Evolutionary conservation across 2,888 invertebrate species (phyloP), one percentile per base, ranked within the genome.

Genomic region (Spodoptera littoralis): DNA sequence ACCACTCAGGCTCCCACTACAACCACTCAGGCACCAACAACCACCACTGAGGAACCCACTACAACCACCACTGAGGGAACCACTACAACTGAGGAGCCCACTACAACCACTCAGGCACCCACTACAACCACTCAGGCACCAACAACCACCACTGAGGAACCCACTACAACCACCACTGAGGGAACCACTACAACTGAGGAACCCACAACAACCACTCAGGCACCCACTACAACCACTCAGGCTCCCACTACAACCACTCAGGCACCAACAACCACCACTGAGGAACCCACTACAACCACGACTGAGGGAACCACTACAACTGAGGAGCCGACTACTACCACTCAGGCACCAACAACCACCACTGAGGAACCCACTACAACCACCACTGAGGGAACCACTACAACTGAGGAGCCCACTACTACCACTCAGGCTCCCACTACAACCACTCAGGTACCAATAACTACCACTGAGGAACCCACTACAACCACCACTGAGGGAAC

Each of bases 381-480:
- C 30, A 46, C 30, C 11, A 52, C 51, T 1, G 66, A 61, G 5
- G 18, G n/a, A 11, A 12, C 64, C 1, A 62, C 65, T 0, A 56
- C 60, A 54, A 18, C 12, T 27, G 27, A 27, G 4, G 27, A 22
- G 45, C 2, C 13, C 2, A 24, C 52, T 8, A 52, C 62, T 2
- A 63, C 72, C 0, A 53, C 49, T 1, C 59, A 56, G 8, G 36
- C 11, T 18, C 36, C 59, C 0, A 27, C 65, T 1, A 70, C 69
- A 1, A 44, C 45, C 5, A 41, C 18, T 27, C 5, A 13, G 11
- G 41, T 1, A 12, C 11, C 18, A 18, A 18, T 18, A 18, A 0
- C 27, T 27, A 27, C 27, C 4, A 3, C 27, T 27, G 27, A 27
- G 4, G 27, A 4, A 4, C 3, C 27, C 27, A 11, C 41, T 0